Evolutionary conservation across 2,888 invertebrate genomes (phyloP), one percentile per base, ranked within the genome.

Genomic region (Phyllotreta cruciferae): DNA sequence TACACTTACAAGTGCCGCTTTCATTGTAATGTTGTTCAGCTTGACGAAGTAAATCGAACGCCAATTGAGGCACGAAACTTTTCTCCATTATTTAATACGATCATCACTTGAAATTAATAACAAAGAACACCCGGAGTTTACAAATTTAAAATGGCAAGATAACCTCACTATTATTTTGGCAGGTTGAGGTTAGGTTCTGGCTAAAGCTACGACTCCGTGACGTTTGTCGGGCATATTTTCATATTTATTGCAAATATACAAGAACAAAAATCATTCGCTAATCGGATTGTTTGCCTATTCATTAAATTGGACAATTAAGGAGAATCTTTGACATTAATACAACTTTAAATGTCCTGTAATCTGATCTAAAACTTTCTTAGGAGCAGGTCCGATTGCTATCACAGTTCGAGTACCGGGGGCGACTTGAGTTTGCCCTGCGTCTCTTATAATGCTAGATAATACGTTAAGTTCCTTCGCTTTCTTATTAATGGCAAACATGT

Each of bases 351-450:
- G 92, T 55, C 95, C 93, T 13, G 96, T 94, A 41, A 96, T 87
- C 83, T 87, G 82, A 79, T 96, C 92, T 71, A 97, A 85, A 47
- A 89, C 78, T 71, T 86, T 84, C 71, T 87, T 88, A 42, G 91
- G 89, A 3, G 92, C 96, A 52, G 97, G 98, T n/a, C 98, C 98
- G 57, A 98, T 86, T 0, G 94, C 96, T 60, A 96, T 83, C 1
- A 97, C 96, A 62, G 98, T 98, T 74, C 88, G 87, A 7, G 94
- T 91, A 68, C 96, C 96, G 0, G 92, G 87, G 50, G 90, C 90
- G 67, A 98, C 91, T 83, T 98, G 96, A 5, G 97, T 98, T 70
- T 93, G 88, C 1, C 98, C 98, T 3, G 97, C 97, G 82, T 98
- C 97, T 68, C 88, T 84, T 65, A 98, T 90, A 35, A 94, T 78